Conservation (phyloP, 2,113 vertebrate species). For the Suricata suricatta region DNA sequence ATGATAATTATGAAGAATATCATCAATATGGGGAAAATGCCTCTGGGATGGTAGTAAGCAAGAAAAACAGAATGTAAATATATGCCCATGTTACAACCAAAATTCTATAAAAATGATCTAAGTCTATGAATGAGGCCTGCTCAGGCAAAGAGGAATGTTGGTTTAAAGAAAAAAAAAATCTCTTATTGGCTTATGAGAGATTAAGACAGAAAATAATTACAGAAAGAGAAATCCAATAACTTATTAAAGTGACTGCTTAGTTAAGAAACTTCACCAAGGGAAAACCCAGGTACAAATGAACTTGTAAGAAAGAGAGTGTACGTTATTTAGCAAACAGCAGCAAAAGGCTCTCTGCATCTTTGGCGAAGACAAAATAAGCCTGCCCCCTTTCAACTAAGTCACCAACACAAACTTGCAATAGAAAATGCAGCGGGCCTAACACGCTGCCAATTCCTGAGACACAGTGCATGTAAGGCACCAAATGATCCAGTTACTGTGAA, state of each 20-base stretch:
- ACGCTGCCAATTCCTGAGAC: neutral
- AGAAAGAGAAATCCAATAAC: neutral
- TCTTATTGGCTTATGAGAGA: neutral
- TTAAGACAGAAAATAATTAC: neutral
- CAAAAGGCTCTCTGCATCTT: neutral
- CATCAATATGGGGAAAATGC: neutral
- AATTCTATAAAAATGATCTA: neutral
- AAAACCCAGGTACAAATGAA: neutral
- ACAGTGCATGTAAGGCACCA: neutral
- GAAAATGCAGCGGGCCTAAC: neutral
- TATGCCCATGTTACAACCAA: neutral
- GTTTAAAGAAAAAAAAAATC: neutral
- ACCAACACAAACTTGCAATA: constrained; percentile 24
- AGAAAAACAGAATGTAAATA: neutral
- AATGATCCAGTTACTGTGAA: neutral
- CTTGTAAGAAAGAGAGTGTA: neutral
- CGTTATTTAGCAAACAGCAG: constrained; percentile 36
- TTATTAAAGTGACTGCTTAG: neutral
- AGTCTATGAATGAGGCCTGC: neutral
- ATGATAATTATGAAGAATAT: neutral
- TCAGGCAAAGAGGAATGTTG: neutral
- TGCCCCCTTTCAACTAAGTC: neutral
- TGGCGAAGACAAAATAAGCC: neutral
- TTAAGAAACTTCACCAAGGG: neutral
- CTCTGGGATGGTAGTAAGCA: neutral